Evolutionary conservation across 2,797 vertebrate species (phyloP).

Genomic region (Tragopan temminckii): DNA sequence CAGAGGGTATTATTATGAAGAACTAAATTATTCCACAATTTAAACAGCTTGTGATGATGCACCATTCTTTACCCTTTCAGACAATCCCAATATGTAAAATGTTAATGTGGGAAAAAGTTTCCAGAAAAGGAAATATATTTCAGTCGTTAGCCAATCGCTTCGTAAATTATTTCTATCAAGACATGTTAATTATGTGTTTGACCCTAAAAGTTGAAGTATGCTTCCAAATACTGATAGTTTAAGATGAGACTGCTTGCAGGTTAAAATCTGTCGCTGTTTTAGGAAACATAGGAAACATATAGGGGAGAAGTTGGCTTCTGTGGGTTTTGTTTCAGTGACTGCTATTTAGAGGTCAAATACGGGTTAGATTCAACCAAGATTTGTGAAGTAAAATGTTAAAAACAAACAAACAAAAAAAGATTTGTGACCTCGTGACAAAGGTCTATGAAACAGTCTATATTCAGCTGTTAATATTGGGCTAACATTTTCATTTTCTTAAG

Average conservation of each 20-base stretch:
- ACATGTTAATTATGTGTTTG: neutral
- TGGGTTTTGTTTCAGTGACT: neutral
- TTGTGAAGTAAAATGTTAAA: neutral
- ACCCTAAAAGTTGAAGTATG: neutral
- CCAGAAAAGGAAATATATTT: neutral
- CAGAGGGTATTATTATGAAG: fast-evolving
- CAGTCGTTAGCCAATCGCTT: neutral
- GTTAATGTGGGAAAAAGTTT: neutral
- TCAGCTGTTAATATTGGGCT: neutral
- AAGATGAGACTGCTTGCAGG: neutral
- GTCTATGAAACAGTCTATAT: neutral
- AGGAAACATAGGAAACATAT: neutral
- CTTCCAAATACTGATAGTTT: neutral
- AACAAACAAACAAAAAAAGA: neutral
- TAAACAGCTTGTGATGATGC: neutral
- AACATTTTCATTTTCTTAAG: neutral
- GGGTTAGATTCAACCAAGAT: neutral
- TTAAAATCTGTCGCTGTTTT: neutral
- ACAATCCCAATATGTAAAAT: neutral
- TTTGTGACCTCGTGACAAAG: neutral
- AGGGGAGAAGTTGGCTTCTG: neutral
- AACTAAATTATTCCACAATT: neutral
- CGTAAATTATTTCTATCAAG: neutral
- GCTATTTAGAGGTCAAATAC: neutral
- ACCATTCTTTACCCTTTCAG: neutral